phyloP scores from a whole-genome alignment of 2,888 invertebrate species.

The Microplitis manilae region DNA sequence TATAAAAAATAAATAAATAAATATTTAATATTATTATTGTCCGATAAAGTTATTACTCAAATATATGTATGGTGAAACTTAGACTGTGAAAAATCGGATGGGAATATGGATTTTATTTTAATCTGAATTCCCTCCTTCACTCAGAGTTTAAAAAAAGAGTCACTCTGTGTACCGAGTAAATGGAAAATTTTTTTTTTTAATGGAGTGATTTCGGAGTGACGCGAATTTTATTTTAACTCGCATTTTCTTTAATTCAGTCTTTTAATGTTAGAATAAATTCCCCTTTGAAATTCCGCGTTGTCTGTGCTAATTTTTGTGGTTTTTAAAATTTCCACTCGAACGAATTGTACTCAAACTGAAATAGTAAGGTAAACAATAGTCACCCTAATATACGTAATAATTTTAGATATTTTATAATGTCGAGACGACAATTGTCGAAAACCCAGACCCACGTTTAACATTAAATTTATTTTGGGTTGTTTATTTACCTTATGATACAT shows the following conservation, averaged over 20 bases:
- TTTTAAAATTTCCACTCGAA: too few species aligned
- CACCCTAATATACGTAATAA: not conserved
- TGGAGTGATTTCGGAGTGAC: not conserved
- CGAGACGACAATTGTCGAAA: not conserved
- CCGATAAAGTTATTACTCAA: not conserved
- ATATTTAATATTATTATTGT: not conserved
- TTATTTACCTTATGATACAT: slow-evolving; percentile 57
- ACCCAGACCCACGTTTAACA: slow-evolving; percentile 47
- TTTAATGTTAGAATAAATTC: too few species aligned
- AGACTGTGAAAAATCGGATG: not conserved
- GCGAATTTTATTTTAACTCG: too few species aligned
- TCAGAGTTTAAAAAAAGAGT: too few species aligned
- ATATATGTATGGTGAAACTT: not conserved
- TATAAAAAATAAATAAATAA: not conserved
- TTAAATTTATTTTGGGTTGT: slow-evolving; percentile 46
- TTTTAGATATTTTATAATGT: not conserved
- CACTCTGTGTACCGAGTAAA: too few species aligned
- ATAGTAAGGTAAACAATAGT: not conserved
- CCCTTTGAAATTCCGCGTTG: too few species aligned
- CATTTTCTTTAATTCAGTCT: too few species aligned
- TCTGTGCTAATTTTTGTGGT: too few species aligned
- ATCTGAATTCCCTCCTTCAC: too few species aligned
- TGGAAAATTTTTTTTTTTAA: not conserved
- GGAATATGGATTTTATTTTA: not conserved
- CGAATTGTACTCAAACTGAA: too few species aligned